Evolutionary conservation across 2,797 vertebrate genomes (phyloP), one percentile per base, ranked within the genome.

Genomic region (Agapornis canus): DNA sequence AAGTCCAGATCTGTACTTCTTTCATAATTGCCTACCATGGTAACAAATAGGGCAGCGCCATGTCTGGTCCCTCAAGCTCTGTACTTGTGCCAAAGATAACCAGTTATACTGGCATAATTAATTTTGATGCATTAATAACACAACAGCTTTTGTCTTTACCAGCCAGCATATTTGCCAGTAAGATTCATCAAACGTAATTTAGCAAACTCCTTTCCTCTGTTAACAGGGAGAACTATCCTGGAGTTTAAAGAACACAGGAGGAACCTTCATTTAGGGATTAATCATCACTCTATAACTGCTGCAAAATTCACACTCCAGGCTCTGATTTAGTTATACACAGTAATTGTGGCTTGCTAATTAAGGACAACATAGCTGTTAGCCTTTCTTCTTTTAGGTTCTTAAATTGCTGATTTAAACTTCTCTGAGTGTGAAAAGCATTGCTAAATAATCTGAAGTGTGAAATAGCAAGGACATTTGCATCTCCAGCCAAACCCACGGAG

Each of bases 1-100:
- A 97, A 96, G 95, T 78, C 76, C 82, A 86, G 94, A 95, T 92
- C 82, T 94, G 94, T n/a, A 60, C 79, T 88, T 73, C 86, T 95
- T 94, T 94, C 93, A 78, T 94, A 95, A 93, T 14, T 89, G 64
- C 10, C 60, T 93, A 1, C 88, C 77, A 64, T 90, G 82, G 93
- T 76, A 97, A 95, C 94, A 59, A 89, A 86, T 16, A 82, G 89
- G 75, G 82, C 82, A 95, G 86, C 0, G 0, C 94, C 84, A 95
- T 7, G 57, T 26, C 92, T 96, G 86, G 93, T 94, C 86, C 92
- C 89, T 95, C 69, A 26, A 96, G 91, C 93, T 85, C 89, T 93
- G 81, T 71, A n/a, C 52, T 89, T 43, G 52, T 91, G 92, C 92
- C 93, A 97, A 95, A 94, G 89, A 85, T 87, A 97, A 95, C 84